Evolutionary conservation across 2,113 vertebrate species (phyloP).

Genomic region (Pygathrix nemaeus): DNA sequence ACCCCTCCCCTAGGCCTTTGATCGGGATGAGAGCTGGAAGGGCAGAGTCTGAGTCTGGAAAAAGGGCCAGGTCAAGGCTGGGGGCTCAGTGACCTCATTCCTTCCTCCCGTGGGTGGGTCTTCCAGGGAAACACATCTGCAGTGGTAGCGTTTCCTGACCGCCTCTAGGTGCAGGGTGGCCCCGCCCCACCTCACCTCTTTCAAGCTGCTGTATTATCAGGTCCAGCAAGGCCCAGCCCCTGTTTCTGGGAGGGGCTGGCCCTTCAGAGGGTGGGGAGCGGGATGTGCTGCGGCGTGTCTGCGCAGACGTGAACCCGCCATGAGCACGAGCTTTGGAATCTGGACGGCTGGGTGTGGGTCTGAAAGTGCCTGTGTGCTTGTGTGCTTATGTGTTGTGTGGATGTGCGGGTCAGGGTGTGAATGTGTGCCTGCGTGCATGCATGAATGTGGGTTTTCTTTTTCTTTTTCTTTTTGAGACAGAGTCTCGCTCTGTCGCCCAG

Average conservation of each 20-base stretch:
- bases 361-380: neutral
- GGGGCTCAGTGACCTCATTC: constrained; percentile 11
- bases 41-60: neutral
- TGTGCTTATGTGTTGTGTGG: neutral
- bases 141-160: neutral
- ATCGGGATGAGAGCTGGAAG: neutral
- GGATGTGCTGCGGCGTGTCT: constrained; percentile 25
- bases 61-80: neutral
- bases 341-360: constrained; percentile 29
- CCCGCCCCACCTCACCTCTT: neutral
- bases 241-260: constrained; percentile 36
- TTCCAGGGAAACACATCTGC: neutral
- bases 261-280: neutral
- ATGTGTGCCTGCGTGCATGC: neutral
- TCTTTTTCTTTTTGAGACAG: no score
- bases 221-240: neutral
- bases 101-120: neutral
- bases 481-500: no score
- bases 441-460: neutral
- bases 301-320: neutral
- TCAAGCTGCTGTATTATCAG: neutral
- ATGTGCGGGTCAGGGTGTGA: neutral
- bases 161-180: neutral
- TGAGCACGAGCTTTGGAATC: constrained; percentile 60
- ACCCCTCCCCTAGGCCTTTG: neutral